A percentile compares a stretch with the other conserved stretches of the same genome.
Conservation (phyloP, 2,797 vertebrate species). For the Paguma larvata region DNA sequence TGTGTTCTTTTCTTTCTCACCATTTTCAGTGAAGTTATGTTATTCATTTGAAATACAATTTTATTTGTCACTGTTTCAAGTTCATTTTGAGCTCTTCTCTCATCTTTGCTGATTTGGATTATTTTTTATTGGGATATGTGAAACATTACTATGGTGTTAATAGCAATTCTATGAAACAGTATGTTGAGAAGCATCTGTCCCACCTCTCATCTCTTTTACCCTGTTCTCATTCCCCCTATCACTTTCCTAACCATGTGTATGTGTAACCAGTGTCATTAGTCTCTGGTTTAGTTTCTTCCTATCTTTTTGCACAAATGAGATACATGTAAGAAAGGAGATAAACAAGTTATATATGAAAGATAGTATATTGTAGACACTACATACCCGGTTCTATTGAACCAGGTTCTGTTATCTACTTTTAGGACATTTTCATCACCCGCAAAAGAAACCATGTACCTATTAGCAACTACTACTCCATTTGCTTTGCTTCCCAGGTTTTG, state of each 20-base stretch:
- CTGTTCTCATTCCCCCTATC: neutral
- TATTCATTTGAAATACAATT: neutral
- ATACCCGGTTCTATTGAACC: neutral
- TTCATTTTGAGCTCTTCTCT: slow-evolving; percentile 12
- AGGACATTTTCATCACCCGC: neutral
- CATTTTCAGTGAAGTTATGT: neutral
- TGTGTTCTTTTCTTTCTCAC: neutral
- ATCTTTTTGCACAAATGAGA: neutral
- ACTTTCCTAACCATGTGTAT: neutral
- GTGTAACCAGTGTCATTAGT: neutral
- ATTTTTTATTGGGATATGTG: neutral
- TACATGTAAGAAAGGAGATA: neutral
- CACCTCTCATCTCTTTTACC: neutral
- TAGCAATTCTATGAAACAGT: neutral
- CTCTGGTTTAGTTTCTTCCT: neutral
- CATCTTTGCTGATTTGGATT: neutral
- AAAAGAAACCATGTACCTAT: neutral
- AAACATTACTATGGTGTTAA: neutral
- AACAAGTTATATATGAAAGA: neutral
- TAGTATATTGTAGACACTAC: neutral
- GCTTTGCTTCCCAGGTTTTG: neutral
- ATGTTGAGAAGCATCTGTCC: neutral
- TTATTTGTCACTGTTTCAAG: slow-evolving; percentile 35
- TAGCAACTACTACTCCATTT: neutral
- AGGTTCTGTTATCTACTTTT: neutral